These are phyloP conservation scores for Microchrysa polita DNA, from an alignment of 2,888 invertebrate species.

Conservation along the genomic window DNA sequence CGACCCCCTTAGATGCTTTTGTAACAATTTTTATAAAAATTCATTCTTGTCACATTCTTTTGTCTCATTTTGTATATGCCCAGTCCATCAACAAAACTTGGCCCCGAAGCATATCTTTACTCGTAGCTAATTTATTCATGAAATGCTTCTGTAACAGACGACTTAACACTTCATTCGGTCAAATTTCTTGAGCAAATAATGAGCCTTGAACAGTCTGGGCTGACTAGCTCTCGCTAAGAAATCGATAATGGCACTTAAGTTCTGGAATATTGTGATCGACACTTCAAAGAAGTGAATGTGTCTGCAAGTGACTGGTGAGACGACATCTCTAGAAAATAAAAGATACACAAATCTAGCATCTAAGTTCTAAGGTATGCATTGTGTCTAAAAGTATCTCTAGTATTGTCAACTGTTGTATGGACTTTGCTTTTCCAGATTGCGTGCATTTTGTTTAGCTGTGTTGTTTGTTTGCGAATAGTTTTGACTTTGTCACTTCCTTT, in stretches of 20 bases:
- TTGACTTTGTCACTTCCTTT: conserved; percentile 3
- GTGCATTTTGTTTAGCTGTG: conserved; percentile 2
- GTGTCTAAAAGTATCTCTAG: background rate
- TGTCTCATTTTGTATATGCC: conserved; percentile 1
- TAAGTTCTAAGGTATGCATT: too few species aligned
- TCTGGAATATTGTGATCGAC: conserved; percentile 20
- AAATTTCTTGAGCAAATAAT: conserved; percentile 37
- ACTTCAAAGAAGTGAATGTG: conserved; percentile 27
- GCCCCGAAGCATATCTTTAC: background rate
- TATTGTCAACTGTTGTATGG: conserved; percentile 18
- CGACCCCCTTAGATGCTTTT: too few species aligned
- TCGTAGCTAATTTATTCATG: background rate
- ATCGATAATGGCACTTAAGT: too few species aligned
- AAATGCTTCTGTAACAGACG: background rate
- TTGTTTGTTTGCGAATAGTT: conserved; percentile 30
- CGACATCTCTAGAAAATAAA: too few species aligned
- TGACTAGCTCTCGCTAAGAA: background rate
- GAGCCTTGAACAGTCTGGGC: conserved; percentile 13
- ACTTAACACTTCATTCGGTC: conserved; percentile 31
- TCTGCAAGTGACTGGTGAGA: background rate
- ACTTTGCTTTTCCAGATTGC: conserved; percentile 4
- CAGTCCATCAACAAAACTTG: conserved; percentile 10
- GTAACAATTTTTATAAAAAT: too few species aligned
- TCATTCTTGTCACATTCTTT: too few species aligned
- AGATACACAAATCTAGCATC: too few species aligned